Evolutionary conservation across 64 coral and sea anemone species (phyloP).

Genomic region (Montipora sp.): DNA sequence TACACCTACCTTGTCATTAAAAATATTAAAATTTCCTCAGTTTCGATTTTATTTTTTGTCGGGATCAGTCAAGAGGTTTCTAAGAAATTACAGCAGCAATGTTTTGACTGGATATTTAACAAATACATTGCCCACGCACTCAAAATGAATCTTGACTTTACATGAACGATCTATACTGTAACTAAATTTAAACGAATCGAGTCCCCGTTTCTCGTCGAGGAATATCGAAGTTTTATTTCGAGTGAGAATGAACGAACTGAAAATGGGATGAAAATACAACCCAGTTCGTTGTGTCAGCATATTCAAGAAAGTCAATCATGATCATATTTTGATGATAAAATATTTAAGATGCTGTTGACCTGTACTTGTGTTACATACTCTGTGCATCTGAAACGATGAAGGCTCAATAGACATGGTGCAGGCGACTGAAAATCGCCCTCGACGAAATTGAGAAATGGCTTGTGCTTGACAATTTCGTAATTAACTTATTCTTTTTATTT

Average conservation of each 20-base stretch:
- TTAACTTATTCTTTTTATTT: constrained; percentile 43
- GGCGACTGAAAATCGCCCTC: background rate
- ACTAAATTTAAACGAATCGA: background rate
- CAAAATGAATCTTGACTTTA: background rate
- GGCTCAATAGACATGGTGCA: background rate
- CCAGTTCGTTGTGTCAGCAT: too few relatives aligned
- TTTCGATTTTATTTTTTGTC: background rate
- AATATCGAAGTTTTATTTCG: background rate
- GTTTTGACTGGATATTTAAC: background rate
- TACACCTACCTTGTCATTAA: background rate
- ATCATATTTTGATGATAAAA: background rate
- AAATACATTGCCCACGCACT: constrained; percentile 1
- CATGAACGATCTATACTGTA: background rate
- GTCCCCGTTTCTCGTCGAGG: background rate
- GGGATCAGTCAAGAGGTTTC: background rate
- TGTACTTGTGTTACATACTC: too few relatives aligned
- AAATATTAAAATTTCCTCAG: background rate
- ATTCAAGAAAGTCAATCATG: too few relatives aligned
- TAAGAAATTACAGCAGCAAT: background rate
- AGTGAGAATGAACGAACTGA: background rate
- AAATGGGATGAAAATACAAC: background rate
- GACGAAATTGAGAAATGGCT: background rate
- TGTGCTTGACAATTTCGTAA: constrained; percentile 42
- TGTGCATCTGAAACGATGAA: background rate
- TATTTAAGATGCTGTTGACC: background rate